These are phyloP conservation scores for Plagodis dolabraria DNA, from an alignment of 2,888 invertebrate species.

Conservation along the genomic window DNA sequence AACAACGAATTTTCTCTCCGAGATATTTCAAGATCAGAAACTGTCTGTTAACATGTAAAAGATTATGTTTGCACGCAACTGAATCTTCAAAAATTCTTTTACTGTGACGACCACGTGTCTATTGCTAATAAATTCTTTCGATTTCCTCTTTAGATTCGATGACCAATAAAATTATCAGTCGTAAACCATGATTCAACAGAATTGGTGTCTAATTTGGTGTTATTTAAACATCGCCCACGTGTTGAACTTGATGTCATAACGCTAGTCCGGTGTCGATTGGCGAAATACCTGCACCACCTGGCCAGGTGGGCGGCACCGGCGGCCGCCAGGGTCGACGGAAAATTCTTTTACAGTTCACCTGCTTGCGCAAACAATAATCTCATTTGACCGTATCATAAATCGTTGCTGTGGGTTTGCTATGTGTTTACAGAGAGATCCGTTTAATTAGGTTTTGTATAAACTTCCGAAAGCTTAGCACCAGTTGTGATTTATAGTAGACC, in stretches of 20 bases:
- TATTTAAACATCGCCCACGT: slow-evolving; percentile 58
- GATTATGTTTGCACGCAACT: slow-evolving; percentile 30
- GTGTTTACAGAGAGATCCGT: slow-evolving; percentile 24
- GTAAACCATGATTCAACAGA: slow-evolving; percentile 34
- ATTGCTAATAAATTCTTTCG: slow-evolving; percentile 20
- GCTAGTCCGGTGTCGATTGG: slow-evolving; percentile 52
- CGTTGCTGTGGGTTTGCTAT: slow-evolving; percentile 15
- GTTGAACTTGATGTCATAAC: slow-evolving; percentile 54
- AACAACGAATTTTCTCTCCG: slow-evolving; percentile 42
- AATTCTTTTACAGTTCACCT: slow-evolving; percentile 50
- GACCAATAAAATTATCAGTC: slow-evolving; percentile 25
- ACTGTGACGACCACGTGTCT: slow-evolving; percentile 23
- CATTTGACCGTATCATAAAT: slow-evolving; percentile 38
- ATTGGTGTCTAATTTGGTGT: slow-evolving; percentile 39
- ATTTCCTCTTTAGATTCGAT: slow-evolving; percentile 3
- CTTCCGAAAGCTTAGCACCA: slow-evolving; percentile 3
- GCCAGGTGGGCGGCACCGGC: slow-evolving; percentile 69
- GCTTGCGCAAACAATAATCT: slow-evolving; percentile 50
- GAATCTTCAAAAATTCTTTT: slow-evolving; percentile 30
- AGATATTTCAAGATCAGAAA: slow-evolving; percentile 41
- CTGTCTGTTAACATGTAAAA: slow-evolving; percentile 28
- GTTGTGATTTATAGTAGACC: slow-evolving; percentile 14
- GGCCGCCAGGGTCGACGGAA: slow-evolving; percentile 58
- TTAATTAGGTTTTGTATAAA: slow-evolving; percentile 12
- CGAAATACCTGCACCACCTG: slow-evolving; percentile 69